Evolutionary conservation across 2,113 vertebrate species (phyloP).

Genomic region (Tachycineta bicolor): DNA sequence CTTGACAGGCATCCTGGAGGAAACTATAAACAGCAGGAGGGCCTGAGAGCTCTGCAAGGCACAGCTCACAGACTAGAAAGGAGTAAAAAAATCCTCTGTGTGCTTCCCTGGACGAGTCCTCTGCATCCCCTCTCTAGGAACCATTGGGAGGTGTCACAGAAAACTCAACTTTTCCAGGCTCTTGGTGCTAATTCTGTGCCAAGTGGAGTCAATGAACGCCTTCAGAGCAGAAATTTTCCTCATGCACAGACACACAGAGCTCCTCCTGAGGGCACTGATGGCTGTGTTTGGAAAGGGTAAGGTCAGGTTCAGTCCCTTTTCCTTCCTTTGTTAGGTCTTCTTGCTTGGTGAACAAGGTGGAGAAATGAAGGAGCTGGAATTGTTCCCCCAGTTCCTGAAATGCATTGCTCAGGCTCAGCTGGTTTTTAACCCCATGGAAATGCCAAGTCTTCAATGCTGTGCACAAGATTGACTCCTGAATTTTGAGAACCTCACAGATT

Average conservation of each 20-base stretch:
- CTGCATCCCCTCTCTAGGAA: not conserved
- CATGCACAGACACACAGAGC: not conserved
- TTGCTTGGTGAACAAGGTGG: not conserved
- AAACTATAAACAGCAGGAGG: not conserved
- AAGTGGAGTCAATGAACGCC: not conserved
- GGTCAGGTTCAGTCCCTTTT: not conserved
- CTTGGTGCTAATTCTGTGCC: not conserved
- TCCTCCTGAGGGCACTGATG: not conserved
- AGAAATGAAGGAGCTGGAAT: not conserved
- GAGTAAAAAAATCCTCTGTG: not conserved
- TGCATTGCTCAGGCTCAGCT: not conserved
- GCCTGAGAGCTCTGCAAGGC: not conserved
- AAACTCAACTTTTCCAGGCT: not conserved
- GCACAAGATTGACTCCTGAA: not conserved
- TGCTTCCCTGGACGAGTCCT: not conserved
- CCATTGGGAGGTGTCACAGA: not conserved
- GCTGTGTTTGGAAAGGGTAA: not conserved
- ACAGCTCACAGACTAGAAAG: not conserved
- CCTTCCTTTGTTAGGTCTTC: not conserved
- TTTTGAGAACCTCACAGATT: not conserved
- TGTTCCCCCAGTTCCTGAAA: not conserved
- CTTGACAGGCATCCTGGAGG: not conserved
- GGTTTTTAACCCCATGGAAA: not conserved
- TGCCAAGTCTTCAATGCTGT: not conserved
- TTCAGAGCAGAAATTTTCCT: not conserved